Evolutionary conservation across 2,113 vertebrate species (phyloP), one percentile per base, ranked within the genome.

Genomic region (Rhinolophus ferrumequinum): DNA sequence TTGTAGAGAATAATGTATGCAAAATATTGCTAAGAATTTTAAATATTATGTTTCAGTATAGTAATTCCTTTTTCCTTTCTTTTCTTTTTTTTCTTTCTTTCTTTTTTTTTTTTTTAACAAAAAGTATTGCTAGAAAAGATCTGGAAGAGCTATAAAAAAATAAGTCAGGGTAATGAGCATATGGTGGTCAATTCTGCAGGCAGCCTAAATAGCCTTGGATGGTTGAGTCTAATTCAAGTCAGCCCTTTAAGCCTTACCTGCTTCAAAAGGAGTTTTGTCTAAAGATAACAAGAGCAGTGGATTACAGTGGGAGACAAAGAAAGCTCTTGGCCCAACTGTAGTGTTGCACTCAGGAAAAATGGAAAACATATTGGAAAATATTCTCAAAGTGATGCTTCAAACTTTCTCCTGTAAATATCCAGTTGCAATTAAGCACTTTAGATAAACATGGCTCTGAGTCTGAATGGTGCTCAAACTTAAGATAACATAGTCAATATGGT

Each of bases 401-500:
- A 80, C 47, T 87, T 88, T 89, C 41, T 54, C 52, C 60, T 87
- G 54, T 56, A 95, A 93, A 95, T 95, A 94, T 56, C 70, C 76
- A 84, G 44, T 58, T 79, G 35, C 38, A 96, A 76, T 93, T 86
- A 93, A 88, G 5, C 30, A 88, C 28, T 86, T 47, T 26, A 26
- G 79, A 35, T 72, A 21, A 94, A 72, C 64, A 56, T 28, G 38
- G 18, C 41, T 97, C 41, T 80, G 44, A 35, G 11, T 62, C 67
- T 86, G 90, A 96, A 86, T 54, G 44, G 62, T 62, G 33, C n/a
- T 70, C 33, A 86, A 81, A 41, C 67, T 95, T 82, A 18, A 86
- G 70, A 96, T 86, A 97, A 88, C 50, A 94, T 82, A 97, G 54
- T 60, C 81, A 94, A 70, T 70, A 60, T 8, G 4, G 44, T 33